These are phyloP conservation scores for Cyclophora punctaria DNA, from an alignment of 2,888 invertebrate genomes.

Conservation along the genomic window DNA sequence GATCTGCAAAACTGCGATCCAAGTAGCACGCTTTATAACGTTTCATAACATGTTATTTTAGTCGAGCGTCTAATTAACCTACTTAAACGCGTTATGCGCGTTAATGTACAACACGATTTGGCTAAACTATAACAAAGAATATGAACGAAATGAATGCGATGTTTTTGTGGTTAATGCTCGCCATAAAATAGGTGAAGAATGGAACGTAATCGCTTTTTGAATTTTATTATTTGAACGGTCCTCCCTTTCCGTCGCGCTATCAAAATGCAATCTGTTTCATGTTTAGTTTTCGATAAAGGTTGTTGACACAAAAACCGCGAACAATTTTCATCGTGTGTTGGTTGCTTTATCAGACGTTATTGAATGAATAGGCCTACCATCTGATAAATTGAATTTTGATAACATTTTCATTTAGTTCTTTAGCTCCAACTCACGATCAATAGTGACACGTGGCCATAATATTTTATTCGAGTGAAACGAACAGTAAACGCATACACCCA, in stretches of 20 bases:
- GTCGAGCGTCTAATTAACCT: slow-evolving; percentile 23
- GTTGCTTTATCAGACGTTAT: no score
- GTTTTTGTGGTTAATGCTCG: no score
- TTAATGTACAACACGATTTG: background rate
- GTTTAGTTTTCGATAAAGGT: slow-evolving; percentile 22
- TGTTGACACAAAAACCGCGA: slow-evolving; percentile 21
- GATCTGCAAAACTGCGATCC: slow-evolving; percentile 33
- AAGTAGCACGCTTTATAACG: slow-evolving; percentile 44
- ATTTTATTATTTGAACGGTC: slow-evolving; percentile 8
- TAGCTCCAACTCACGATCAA: no score
- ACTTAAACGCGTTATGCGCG: slow-evolving; percentile 1
- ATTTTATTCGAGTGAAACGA: no score
- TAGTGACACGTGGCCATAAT: no score
- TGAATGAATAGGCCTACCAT: no score
- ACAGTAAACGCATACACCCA: no score
- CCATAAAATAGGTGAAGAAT: no score
- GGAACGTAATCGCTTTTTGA: slow-evolving; percentile 9
- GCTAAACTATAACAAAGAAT: background rate
- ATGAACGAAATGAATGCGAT: no score
- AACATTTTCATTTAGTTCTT: no score
- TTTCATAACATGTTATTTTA: slow-evolving; percentile 27
- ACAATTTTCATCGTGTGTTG: slow-evolving; percentile 3
- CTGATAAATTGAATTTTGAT: no score
- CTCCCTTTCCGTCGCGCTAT: slow-evolving; percentile 15
- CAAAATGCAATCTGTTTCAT: slow-evolving; percentile 20